Base-by-base conservation (phyloP, 92 coral and sea anemone species). In the Nematostella vectensis region DNA sequence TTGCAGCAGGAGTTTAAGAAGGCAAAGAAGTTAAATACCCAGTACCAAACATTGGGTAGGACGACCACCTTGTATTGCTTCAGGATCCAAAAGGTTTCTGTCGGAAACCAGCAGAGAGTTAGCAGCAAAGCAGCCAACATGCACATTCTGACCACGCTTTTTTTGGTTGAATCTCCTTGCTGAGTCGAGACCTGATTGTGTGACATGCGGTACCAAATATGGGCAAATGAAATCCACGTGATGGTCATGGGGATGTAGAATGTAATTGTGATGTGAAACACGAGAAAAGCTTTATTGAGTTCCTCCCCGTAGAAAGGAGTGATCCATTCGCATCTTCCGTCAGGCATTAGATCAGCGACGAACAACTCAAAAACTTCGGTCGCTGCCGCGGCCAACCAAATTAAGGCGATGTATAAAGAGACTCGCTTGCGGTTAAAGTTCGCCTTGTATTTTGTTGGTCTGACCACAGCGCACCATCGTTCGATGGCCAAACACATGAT, bases 81-180 rank as follows among this genome's bases (percentile, higher is more conserved):
- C 28, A 74, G 47, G 16, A 74, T 62, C 59, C 62, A 74, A 24
- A 74, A 65, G 21, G 63, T 65, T 57, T 74, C 74, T 6, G 74
- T 61, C 13, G 89, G 96, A 47, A 87, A 67, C 96, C 96, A 87
- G 36, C 85, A 78, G 21, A 82, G 42, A 0, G 88, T 87, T 10
- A 87, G 54, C 17, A 82, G 54, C 17, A 76, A 54, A 13, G 96
- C 83, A 0, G 85, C 85, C 18, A 83, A 10, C 1, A 72, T 79
- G 58, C 88, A 81, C 72, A 77, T 81, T 31, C 71, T 75, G 11
- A 81, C 69, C 1, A 81, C 79, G 22, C 67, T 67, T 28, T 45
- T 73, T 47, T 43, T 63, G 27, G 81, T 78, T 3, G 18, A 27
- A n/a, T 61, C 48, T 48, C 75, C 71, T 38, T 63, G 62, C 37